Evolutionary conservation across 2,797 vertebrate genomes (phyloP), one percentile per base, ranked within the genome.

Genomic region (Acanthopagrus latus): DNA sequence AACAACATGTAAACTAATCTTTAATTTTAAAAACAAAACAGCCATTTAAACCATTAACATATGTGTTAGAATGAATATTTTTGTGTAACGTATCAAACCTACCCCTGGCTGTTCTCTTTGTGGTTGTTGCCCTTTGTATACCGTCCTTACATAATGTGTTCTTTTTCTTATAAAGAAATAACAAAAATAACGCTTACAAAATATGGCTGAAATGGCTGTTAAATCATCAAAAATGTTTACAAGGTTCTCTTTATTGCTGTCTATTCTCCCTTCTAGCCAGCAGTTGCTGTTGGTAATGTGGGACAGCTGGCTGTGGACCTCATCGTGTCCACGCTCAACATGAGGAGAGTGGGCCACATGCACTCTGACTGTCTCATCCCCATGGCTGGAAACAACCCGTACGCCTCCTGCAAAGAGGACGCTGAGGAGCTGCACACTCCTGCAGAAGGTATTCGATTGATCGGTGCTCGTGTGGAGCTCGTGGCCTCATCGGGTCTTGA

Each of bases 271-370:
- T 25, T 41, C 7, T 87, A 99, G 98, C 98, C 98, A 23, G 97
- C 96, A 1, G 96, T 99, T 18, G 98, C 98, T 0, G 97, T 99
- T 29, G 98, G 98, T 57, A 99, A 99, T 70, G 97, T 99, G 74
- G 98, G 96, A 27, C 98, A 99, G 81, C 92, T 99, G 86, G 96
- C 97, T 1, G 89, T 94, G 83, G 98, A 99, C 89, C 95, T 99
- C 66, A 90, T 99, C 20, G 96, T 99, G 89, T 98, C 97, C 71
- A 98, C 97, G 0, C 94, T 99, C 13, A 84, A 93, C 78, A 96
- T 99, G 95, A 89, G 80, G 38, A 95, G 96, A 87, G 95, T 96
- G 63, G 97, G 98, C 65, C 96, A 97, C 91, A 94, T 99, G 54
- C 98, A 99, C 92, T 97, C 97, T 0, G 97, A 98, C 86, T 98